Conservation (phyloP, 92 coral and sea anemone species). For the Desmophyllum pertusum region DNA sequence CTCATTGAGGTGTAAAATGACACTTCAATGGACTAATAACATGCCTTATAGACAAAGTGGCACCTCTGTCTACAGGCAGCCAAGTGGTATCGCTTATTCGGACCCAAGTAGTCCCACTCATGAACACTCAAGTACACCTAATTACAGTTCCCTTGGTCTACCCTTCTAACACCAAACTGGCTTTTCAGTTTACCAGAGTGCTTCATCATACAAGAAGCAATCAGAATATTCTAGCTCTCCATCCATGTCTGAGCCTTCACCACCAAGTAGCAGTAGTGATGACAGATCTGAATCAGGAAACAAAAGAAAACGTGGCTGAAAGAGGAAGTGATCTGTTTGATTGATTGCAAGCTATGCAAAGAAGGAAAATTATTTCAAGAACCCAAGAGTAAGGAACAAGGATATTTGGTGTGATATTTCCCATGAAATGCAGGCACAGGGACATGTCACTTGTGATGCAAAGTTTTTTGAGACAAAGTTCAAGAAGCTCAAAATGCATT, state of each 20-base stretch:
- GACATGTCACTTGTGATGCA: not conserved
- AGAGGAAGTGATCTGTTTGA: not conserved
- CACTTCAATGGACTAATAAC: too few relatives aligned
- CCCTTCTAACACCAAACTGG: conserved; percentile 40
- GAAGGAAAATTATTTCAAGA: not conserved
- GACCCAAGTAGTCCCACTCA: too few relatives aligned
- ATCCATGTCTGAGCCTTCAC: not conserved
- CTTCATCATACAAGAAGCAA: conserved; percentile 6
- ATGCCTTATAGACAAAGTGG: conserved; percentile 16
- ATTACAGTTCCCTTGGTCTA: conserved; percentile 38
- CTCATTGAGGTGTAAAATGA: too few relatives aligned
- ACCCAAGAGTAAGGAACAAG: not conserved
- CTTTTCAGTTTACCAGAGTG: conserved; percentile 14
- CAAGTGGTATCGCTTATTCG: conserved; percentile 34
- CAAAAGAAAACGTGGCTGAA: not conserved
- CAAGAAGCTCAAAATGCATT: conserved; percentile 31
- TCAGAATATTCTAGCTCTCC: conserved; percentile 14
- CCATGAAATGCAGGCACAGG: too few relatives aligned
- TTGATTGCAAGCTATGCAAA: not conserved
- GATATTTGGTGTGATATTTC: too few relatives aligned
- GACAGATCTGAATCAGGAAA: not conserved
- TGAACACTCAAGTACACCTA: conserved; percentile 8
- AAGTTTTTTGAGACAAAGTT: conserved; percentile 32
- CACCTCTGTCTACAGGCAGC: conserved; percentile 15
- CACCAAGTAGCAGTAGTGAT: not conserved